Evolutionary conservation across 1,140 invertebrate species (phyloP).

Genomic region (Drosophila nannoptera): DNA sequence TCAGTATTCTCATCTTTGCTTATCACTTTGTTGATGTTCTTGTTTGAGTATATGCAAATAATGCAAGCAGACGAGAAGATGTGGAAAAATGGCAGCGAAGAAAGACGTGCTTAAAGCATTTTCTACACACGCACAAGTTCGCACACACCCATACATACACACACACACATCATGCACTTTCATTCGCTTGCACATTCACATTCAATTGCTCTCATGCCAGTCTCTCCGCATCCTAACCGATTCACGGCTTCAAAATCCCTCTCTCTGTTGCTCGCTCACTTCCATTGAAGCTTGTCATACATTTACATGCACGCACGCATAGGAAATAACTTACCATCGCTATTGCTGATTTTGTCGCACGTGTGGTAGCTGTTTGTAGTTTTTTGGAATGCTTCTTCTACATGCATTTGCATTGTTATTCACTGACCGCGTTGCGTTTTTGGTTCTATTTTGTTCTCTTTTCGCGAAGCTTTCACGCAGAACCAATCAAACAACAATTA

Average conservation of each 20-base stretch:
- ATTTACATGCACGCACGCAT: slow-evolving; percentile 1
- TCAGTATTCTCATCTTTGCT: slow-evolving; percentile 50
- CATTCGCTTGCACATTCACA: slow-evolving; percentile 42
- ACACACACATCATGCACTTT: slow-evolving; percentile 47
- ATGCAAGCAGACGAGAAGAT: slow-evolving; percentile 9
- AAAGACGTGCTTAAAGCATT: slow-evolving; percentile 40
- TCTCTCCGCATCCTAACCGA: no score
- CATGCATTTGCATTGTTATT: neutral
- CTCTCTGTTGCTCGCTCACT: neutral
- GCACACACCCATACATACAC: slow-evolving; percentile 2
- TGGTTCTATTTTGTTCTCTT: neutral
- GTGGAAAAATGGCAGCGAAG: slow-evolving; percentile 1
- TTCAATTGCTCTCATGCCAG: no score
- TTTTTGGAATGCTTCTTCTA: neutral
- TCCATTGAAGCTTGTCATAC: slow-evolving; percentile 3
- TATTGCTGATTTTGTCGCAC: slow-evolving; percentile 4
- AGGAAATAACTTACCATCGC: neutral
- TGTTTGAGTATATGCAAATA: slow-evolving; percentile 46
- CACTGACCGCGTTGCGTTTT: neutral
- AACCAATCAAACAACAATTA: no score
- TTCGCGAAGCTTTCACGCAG: neutral
- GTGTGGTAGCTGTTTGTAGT: neutral
- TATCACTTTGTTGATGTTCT: slow-evolving; percentile 49
- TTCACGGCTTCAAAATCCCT: slow-evolving; percentile 1
- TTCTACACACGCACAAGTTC: slow-evolving; percentile 21